Conservation (phyloP, 2,888 invertebrate genomes). For the Mythimna loreyi region DNA sequence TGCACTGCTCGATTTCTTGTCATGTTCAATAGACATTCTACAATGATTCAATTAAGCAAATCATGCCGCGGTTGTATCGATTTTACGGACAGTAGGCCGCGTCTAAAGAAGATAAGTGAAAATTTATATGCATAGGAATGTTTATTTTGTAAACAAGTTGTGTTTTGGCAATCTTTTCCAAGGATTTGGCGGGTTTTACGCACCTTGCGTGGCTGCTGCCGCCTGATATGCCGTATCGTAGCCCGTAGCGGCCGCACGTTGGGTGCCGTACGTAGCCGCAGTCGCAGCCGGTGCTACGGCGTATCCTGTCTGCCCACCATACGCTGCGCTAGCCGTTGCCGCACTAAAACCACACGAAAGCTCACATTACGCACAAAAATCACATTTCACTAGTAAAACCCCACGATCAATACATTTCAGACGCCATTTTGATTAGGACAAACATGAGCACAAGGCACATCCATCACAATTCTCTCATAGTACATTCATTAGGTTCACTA, state of each 20-base stretch:
- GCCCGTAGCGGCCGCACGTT: constrained; percentile 94
- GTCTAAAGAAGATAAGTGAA: neutral
- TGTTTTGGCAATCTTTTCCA: neutral
- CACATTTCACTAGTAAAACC: constrained; percentile 59
- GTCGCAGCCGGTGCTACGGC: constrained; percentile 95
- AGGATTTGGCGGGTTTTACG: constrained; percentile 83
- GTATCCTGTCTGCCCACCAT: constrained; percentile 96
- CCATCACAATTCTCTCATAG: constrained; percentile 60
- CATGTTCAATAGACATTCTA: constrained; percentile 21
- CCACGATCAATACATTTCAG: constrained; percentile 82
- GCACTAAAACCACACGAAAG: constrained; percentile 85
- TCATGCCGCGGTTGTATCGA: constrained; percentile 62
- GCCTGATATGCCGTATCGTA: constrained; percentile 96
- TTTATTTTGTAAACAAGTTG: constrained; percentile 55
- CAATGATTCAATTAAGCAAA: constrained; percentile 60
- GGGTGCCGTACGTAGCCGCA: constrained; percentile 96
- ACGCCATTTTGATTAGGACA: constrained; percentile 89
- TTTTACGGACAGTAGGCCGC: constrained; percentile 45
- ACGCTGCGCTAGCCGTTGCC: constrained; percentile 95
- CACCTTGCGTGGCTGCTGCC: constrained; percentile 94
- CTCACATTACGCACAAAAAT: constrained; percentile 56
- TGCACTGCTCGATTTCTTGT: constrained; percentile 8
- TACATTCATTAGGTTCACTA: constrained; percentile 28
- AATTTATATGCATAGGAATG: constrained; percentile 5
- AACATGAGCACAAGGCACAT: constrained; percentile 81